These are phyloP conservation scores for Muscidifurax raptorellus DNA, from an alignment of 1,140 invertebrate species.

Conservation along the genomic window DNA sequence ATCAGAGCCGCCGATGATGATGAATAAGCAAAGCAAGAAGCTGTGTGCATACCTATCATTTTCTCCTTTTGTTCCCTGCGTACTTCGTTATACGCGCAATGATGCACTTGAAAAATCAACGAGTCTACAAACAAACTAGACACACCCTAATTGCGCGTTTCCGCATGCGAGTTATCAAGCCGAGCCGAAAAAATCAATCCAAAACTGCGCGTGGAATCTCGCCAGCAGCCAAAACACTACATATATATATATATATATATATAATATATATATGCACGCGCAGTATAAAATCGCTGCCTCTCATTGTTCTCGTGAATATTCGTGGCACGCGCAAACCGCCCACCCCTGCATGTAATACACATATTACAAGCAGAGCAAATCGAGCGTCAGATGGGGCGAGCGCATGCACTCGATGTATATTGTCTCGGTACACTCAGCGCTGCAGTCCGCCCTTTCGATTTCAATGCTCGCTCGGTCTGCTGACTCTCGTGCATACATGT, in stretches of 20 bases:
- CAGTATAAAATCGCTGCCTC: too few species aligned
- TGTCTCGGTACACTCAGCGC: not conserved
- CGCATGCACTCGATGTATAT: not conserved
- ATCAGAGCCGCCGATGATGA: too few species aligned
- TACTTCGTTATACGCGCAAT: too few species aligned
- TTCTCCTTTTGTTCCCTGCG: too few species aligned
- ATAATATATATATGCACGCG: too few species aligned
- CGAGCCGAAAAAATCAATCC: not conserved
- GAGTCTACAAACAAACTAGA: not conserved
- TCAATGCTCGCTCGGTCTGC: not conserved
- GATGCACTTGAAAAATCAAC: too few species aligned
- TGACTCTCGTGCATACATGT: not conserved
- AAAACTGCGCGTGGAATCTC: not conserved
- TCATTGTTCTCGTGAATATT: not conserved
- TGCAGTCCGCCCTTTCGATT: slow-evolving; percentile 34
- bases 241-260: too few species aligned
- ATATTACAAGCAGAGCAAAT: not conserved
- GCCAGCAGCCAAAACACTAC: not conserved
- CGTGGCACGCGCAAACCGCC: not conserved
- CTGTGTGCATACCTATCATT: too few species aligned
- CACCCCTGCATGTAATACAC: not conserved
- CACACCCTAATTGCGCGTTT: not conserved
- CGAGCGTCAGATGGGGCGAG: not conserved
- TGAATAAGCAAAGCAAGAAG: too few species aligned
- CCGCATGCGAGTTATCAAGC: too few species aligned